These are phyloP conservation scores for Sylvia borin DNA, from an alignment of 2,797 vertebrate species.

Conservation along the genomic window DNA sequence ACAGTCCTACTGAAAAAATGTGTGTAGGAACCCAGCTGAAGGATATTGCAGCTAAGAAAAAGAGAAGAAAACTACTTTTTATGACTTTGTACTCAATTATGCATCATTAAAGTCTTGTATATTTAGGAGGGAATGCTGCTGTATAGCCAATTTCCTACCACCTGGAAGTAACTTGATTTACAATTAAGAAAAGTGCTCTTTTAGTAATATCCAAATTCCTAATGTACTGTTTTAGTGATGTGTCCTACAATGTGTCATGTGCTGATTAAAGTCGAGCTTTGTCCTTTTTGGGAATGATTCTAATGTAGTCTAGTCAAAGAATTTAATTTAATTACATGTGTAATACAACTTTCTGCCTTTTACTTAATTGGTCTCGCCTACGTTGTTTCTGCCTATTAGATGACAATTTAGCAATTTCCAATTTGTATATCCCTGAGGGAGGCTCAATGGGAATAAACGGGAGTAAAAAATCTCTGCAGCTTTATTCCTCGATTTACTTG, in stretches of 20 bases:
- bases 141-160: not conserved
- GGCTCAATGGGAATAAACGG: slow-evolving; percentile 49
- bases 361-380: slow-evolving; percentile 73
- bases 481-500: slow-evolving; percentile 3
- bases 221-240: not conserved
- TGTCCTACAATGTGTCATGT: not conserved
- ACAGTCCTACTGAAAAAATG: not conserved
- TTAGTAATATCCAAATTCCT: not conserved
- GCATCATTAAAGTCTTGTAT: not conserved
- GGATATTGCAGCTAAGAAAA: not conserved
- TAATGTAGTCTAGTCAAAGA: slow-evolving; percentile 43
- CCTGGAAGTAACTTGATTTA: not conserved
- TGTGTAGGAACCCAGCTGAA: not conserved
- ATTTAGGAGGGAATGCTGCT: not conserved
- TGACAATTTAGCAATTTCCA: slow-evolving; percentile 73
- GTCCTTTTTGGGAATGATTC: slow-evolving; percentile 32
- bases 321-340: slow-evolving; percentile 43
- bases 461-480: slow-evolving; percentile 15
- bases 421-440: slow-evolving; percentile 50
- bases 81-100: not conserved
- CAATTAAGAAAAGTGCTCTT: not conserved
- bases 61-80: not conserved
- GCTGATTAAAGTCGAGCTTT: slow-evolving; percentile 15
- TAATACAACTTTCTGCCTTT: slow-evolving; percentile 59
- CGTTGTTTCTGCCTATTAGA: slow-evolving; percentile 76